Evolutionary conservation across 2,888 invertebrate species (phyloP).

Genomic region (Platycnemis pennipes): DNA sequence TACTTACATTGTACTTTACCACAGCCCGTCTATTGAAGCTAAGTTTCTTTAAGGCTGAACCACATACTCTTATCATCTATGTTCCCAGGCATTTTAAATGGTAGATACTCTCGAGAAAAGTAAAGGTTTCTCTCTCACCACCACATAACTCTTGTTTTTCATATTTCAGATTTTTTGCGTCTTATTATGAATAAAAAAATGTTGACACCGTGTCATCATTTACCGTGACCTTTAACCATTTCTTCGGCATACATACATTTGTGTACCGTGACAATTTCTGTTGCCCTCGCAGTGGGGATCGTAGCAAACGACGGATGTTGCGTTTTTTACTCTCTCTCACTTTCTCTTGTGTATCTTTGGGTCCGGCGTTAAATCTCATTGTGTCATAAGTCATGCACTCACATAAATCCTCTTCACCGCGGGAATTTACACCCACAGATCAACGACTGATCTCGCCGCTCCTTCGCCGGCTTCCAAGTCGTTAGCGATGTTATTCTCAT

Average conservation of each 20-base stretch:
- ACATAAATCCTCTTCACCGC: constrained; percentile 4
- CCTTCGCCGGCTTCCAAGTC: neutral
- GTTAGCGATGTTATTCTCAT: neutral
- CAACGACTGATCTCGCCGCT: neutral
- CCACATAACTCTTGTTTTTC: neutral
- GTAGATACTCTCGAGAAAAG: neutral
- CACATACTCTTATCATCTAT: no score
- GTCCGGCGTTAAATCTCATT: neutral
- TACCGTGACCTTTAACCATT: neutral
- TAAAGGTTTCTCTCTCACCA: neutral
- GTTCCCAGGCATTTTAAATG: no score
- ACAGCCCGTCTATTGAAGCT: no score
- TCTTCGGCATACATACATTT: neutral
- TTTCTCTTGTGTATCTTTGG: neutral
- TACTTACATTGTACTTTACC: no score
- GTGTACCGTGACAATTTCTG: neutral
- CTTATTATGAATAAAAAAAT: neutral
- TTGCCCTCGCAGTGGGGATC: neutral
- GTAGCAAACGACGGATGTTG: neutral
- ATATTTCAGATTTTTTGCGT: neutral
- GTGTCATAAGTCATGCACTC: constrained; percentile 21
- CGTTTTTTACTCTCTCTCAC: neutral
- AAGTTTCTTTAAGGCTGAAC: no score
- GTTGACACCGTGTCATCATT: neutral
- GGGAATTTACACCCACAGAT: constrained; percentile 28